Conservation (phyloP, 2,113 vertebrate species). For the Cyanistes caeruleus region DNA sequence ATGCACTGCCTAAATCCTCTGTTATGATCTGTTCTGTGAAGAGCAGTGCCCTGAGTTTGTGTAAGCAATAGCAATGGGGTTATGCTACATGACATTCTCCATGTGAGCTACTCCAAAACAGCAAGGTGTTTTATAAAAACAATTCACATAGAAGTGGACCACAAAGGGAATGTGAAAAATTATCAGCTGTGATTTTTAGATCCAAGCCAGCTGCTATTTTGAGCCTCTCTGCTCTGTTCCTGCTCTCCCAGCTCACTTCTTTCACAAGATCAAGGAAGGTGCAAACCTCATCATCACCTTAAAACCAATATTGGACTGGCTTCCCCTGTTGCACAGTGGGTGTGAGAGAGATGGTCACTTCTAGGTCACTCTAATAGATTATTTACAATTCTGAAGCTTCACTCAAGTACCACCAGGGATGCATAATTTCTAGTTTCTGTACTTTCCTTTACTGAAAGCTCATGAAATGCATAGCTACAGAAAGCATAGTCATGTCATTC, state of each 20-base stretch:
- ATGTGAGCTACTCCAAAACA: neutral
- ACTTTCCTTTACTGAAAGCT: neutral
- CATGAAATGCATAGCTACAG: constrained; percentile 20
- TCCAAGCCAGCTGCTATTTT: neutral
- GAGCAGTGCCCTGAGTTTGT: neutral
- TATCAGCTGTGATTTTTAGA: neutral
- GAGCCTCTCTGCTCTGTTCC: neutral
- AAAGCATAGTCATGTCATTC: constrained; percentile 27
- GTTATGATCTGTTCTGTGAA: neutral
- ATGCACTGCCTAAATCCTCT: neutral
- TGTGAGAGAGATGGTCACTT: neutral
- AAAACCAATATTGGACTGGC: neutral
- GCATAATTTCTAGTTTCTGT: neutral
- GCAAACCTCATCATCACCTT: neutral
- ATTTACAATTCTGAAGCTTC: neutral
- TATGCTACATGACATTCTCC: neutral
- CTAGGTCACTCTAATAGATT: neutral
- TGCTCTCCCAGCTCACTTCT: neutral
- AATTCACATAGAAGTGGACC: neutral
- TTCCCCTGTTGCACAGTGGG: neutral
- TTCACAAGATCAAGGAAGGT: neutral
- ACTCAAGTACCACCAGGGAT: neutral
- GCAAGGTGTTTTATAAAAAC: neutral
- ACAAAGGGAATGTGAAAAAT: neutral
- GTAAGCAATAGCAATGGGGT: neutral